Percentiles rank a stretch among this genome's conserved stretches.
These are phyloP conservation scores for Cordylochernes scorpioides DNA, from an alignment of 2,888 invertebrate genomes.

Conservation along the genomic window DNA sequence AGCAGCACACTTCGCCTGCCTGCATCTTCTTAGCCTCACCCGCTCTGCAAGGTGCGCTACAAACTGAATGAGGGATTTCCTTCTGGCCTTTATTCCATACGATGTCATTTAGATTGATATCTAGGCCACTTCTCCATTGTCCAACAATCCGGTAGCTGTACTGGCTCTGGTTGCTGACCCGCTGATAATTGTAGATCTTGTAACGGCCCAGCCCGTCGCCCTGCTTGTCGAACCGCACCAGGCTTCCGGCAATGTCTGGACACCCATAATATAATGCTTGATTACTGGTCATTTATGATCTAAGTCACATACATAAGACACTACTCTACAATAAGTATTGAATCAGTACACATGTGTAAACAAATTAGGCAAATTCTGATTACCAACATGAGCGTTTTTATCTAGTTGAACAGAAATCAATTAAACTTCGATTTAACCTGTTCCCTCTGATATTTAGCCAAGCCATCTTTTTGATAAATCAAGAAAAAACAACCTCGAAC, in stretches of 20 bases:
- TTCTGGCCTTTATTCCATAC: constrained; percentile 19
- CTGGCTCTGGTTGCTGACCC: constrained; percentile 20
- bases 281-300: too few relatives aligned
- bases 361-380: too few relatives aligned
- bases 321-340: too few relatives aligned
- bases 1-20: constrained; percentile 39
- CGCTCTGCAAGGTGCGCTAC: constrained; percentile 36
- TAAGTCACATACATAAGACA: too few relatives aligned
- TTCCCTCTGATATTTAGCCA: too few relatives aligned
- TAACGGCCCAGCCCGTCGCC: constrained; percentile 46
- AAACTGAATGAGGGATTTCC: constrained; percentile 35
- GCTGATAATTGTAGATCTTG: constrained; percentile 41
- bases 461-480: too few relatives aligned
- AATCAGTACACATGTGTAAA: too few relatives aligned
- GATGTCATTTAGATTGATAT: constrained; percentile 16
- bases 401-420: too few relatives aligned
- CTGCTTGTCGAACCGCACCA: constrained; percentile 38
- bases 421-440: too few relatives aligned
- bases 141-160: constrained; percentile 28
- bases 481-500: too few relatives aligned
- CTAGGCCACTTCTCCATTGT: constrained; percentile 15
- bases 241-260: constrained; percentile 37
- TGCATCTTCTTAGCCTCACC: constrained; percentile 38
- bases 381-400: too few relatives aligned
- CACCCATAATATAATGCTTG: too few relatives aligned